phyloP scores from a whole-genome alignment of 1,140 invertebrate species.

The Pachypsylla venusta region DNA sequence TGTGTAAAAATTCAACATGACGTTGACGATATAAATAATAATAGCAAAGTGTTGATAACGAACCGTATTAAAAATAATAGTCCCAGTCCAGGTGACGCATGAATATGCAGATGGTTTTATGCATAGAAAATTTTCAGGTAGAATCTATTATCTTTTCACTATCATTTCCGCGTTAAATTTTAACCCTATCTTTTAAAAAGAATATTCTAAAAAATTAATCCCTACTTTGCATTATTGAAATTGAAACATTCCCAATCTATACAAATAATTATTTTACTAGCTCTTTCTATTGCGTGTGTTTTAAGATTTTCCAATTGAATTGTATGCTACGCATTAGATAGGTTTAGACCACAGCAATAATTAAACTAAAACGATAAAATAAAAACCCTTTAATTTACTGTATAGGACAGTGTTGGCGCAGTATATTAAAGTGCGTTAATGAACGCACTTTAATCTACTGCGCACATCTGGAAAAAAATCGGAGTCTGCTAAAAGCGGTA shows the following conservation, averaged over 20 bases:
- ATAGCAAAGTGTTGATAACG: too few species aligned
- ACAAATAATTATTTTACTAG: neutral
- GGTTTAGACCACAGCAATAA: neutral
- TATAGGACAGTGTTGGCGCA: too few species aligned
- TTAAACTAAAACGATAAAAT: neutral
- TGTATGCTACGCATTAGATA: too few species aligned
- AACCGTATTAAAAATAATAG: neutral
- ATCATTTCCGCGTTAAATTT: neutral
- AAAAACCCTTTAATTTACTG: neutral
- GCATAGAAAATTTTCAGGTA: conserved; percentile 2
- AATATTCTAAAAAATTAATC: neutral
- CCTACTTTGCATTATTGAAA: conserved; percentile 9
- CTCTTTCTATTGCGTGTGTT: neutral
- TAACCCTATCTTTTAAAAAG: neutral
- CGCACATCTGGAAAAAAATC: too few species aligned
- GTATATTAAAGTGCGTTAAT: too few species aligned
- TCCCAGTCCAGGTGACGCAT: neutral
- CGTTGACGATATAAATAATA: too few species aligned
- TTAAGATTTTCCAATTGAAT: neutral
- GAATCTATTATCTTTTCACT: neutral
- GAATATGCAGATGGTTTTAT: neutral
- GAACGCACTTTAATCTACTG: too few species aligned
- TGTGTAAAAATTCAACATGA: too few species aligned
- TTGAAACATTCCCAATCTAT: conserved; percentile 5
- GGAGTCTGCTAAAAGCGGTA: too few species aligned